phyloP scores from a whole-genome alignment of 2,797 vertebrate genomes.

The Prionace glauca region DNA sequence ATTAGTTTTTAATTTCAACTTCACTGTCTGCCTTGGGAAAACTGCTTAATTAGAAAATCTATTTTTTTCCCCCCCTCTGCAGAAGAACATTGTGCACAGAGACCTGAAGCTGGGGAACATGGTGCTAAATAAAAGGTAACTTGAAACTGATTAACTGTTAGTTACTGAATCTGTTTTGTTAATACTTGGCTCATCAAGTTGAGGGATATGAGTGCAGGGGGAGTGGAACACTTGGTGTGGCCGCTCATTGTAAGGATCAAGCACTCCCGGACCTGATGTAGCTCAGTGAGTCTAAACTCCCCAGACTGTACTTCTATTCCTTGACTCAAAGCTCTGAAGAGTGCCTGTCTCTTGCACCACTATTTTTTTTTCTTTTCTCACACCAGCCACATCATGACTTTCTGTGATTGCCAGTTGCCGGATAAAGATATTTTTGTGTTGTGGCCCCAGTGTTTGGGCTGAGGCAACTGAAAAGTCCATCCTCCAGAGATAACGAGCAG shows the following conservation, averaged over 20 bases:
- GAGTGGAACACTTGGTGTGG: neutral
- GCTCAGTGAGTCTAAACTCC: conserved; percentile 51
- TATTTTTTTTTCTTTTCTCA: neutral
- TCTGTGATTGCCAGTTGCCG: neutral
- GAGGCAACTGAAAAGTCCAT: neutral
- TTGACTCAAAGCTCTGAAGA: neutral
- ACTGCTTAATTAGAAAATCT: neutral
- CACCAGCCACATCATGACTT: neutral
- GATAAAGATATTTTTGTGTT: neutral
- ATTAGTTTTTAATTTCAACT: neutral
- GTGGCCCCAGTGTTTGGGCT: neutral
- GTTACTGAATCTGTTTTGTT: conserved; percentile 43
- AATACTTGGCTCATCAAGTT: conserved; percentile 50
- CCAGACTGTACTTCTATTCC: neutral
- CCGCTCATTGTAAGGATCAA: conserved; percentile 39
- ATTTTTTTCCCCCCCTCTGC: conserved; percentile 46
- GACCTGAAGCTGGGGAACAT: conserved; percentile 99
- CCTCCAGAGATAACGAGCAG: neutral
- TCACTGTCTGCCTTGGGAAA: neutral
- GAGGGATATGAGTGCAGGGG: neutral
- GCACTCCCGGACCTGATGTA: conserved; percentile 46
- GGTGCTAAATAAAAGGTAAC: conserved; percentile 99
- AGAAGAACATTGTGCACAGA: conserved; percentile 99
- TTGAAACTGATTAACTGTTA: neutral
- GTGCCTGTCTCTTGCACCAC: neutral